phyloP scores from a whole-genome alignment of 2,888 invertebrate genomes.

The Microplitis manilae region DNA sequence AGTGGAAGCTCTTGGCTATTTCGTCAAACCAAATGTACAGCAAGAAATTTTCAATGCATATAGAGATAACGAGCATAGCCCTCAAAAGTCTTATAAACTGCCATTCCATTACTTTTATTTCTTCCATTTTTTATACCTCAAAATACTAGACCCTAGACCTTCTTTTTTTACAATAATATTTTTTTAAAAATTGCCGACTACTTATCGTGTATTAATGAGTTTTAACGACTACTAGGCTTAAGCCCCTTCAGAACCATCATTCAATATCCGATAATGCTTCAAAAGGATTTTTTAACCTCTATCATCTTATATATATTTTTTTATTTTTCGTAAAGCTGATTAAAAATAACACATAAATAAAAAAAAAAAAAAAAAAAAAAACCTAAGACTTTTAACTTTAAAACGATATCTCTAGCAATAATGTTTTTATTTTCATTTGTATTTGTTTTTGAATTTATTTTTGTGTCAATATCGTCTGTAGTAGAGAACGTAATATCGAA shows the following conservation, averaged over 20 bases:
- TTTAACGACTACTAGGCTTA: not conserved
- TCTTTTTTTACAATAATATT: not conserved
- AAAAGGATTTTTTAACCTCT: not conserved
- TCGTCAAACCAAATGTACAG: slow-evolving; percentile 2
- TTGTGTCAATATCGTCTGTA: not conserved
- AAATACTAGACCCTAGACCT: not conserved
- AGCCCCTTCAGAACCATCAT: not conserved
- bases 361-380: not conserved
- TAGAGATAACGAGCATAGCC: slow-evolving; percentile 46
- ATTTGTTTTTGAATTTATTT: not conserved
- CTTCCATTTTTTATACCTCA: not conserved
- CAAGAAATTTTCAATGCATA: slow-evolving; percentile 49
- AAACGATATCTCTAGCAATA: not conserved
- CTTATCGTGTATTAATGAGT: not conserved
- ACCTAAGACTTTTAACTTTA: not conserved
- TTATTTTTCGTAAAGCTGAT: not conserved
- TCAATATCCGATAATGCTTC: not conserved
- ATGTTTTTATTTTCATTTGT: not conserved
- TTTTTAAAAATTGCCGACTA: not conserved
- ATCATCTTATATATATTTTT: not conserved
- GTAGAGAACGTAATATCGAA: not conserved
- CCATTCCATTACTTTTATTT: not conserved
- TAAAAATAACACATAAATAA: not conserved
- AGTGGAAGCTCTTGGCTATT: not conserved
- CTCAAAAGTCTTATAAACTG: not conserved